A percentile compares a stretch with the other conserved stretches of the same genome.
phyloP scores from a whole-genome alignment of 2,888 invertebrate genomes.

The Trissonchulus sp. region DNA sequence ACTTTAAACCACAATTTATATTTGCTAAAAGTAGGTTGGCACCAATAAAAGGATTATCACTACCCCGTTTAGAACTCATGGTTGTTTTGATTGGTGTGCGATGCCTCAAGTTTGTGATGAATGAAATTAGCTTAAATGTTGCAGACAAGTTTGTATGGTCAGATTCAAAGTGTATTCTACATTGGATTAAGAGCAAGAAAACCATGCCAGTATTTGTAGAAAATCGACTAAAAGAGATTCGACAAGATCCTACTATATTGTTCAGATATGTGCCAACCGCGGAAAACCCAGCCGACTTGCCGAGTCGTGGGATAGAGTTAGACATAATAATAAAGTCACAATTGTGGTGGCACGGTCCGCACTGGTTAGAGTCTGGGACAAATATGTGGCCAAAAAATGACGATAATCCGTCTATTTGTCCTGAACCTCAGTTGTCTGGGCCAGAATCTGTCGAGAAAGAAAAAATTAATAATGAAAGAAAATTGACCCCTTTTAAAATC shows the following conservation, averaged over 20 bases:
- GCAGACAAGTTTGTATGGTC: background rate
- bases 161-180: conserved; percentile 7
- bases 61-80: conserved; percentile 14
- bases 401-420: background rate
- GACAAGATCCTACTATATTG: background rate
- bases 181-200: background rate
- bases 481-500: conserved; percentile 1
- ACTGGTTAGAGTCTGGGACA: background rate
- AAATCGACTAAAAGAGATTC: background rate
- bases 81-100: background rate
- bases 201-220: background rate
- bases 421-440: background rate
- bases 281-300: conserved; percentile 6
- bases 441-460: background rate
- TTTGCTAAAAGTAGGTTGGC: conserved; percentile 4
- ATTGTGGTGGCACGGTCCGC: conserved; percentile 7
- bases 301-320: background rate
- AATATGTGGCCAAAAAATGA: background rate
- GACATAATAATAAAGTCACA: background rate
- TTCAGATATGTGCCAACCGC: background rate
- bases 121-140: background rate
- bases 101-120: background rate
- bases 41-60: conserved; percentile 8
- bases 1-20: background rate
- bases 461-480: background rate